These are phyloP conservation scores for Zoroaster sp. DNA, from an alignment of 53 echinoderm and acorn worm species.

Conservation along the genomic window DNA sequence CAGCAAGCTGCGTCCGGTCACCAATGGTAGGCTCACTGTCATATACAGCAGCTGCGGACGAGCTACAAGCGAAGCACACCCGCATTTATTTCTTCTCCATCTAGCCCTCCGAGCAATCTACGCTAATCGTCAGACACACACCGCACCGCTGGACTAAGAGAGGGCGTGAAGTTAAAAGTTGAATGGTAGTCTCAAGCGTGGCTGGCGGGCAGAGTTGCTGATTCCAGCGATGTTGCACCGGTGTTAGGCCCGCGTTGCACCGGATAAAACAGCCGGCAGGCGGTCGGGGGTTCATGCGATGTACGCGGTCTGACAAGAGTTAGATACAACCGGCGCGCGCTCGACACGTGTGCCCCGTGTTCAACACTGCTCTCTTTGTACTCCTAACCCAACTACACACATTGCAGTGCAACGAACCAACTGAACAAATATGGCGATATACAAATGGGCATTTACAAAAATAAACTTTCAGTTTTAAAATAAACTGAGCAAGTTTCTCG, in stretches of 20 bases:
- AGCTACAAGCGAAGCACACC: not conserved
- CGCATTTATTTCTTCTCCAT: not conserved
- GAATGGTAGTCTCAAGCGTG: not conserved
- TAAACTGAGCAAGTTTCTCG: not conserved
- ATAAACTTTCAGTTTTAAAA: conserved; percentile 36
- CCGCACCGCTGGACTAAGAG: not conserved
- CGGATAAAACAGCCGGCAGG: conserved; percentile 29
- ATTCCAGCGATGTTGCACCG: not conserved
- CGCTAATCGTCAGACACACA: conserved; percentile 10
- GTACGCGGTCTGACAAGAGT: conserved; percentile 18
- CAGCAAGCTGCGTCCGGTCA: not conserved
- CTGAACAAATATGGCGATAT: not conserved
- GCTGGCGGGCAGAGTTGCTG: conserved; percentile 26
- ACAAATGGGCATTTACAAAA: not conserved
- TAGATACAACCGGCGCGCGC: not conserved
- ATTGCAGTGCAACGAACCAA: conserved; percentile 20
- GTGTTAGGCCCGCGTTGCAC: not conserved
- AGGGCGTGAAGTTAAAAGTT: conserved; percentile 21
- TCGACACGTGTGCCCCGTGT: not conserved
- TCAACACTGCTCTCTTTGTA: not conserved
- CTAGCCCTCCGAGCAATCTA: not conserved
- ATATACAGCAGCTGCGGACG: conserved; percentile 8
- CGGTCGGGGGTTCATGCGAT: conserved; percentile 20
- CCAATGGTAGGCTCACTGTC: not conserved
- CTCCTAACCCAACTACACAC: conserved; percentile 25